Conservation (phyloP, 2,113 vertebrate genomes). For the Esox niger region DNA sequence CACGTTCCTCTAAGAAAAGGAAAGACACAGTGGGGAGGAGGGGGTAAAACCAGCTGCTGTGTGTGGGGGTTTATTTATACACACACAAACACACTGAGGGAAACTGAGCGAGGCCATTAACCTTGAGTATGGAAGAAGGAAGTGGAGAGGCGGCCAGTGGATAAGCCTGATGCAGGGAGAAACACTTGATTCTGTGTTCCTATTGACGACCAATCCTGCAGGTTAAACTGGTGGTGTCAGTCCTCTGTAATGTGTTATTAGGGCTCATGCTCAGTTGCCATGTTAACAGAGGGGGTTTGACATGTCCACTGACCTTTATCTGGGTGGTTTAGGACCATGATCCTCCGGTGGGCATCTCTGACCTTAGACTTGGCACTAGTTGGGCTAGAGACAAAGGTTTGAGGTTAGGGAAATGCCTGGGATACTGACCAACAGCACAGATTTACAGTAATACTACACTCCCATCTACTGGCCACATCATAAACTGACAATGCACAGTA, state of each 20-base stretch:
- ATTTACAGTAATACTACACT: background rate
- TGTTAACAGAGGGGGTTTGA: background rate
- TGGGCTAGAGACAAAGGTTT: slow-evolving; percentile 66
- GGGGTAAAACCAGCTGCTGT: background rate
- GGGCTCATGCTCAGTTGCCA: background rate
- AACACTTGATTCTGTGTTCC: background rate
- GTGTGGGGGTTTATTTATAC: background rate
- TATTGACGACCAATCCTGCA: background rate
- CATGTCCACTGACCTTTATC: slow-evolving; percentile 84
- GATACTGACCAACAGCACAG: slow-evolving; percentile 64
- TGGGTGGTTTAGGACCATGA: slow-evolving; percentile 95
- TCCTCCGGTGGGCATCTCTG: slow-evolving; percentile 82
- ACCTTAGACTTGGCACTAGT: slow-evolving; percentile 82
- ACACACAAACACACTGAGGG: no score
- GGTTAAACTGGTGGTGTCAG: background rate
- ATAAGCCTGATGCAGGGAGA: background rate
- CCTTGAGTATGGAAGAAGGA: slow-evolving; percentile 35
- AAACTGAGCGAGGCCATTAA: slow-evolving; percentile 43
- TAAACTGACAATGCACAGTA: background rate
- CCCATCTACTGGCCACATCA: slow-evolving; percentile 26
- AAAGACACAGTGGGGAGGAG: slow-evolving; percentile 16
- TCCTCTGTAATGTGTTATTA: no score
- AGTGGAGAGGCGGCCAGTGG: background rate
- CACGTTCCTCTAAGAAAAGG: slow-evolving; percentile 8
- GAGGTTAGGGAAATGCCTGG: slow-evolving; percentile 58